Base-by-base conservation (phyloP, 2,113 vertebrate species). In the Prolemur simus region DNA sequence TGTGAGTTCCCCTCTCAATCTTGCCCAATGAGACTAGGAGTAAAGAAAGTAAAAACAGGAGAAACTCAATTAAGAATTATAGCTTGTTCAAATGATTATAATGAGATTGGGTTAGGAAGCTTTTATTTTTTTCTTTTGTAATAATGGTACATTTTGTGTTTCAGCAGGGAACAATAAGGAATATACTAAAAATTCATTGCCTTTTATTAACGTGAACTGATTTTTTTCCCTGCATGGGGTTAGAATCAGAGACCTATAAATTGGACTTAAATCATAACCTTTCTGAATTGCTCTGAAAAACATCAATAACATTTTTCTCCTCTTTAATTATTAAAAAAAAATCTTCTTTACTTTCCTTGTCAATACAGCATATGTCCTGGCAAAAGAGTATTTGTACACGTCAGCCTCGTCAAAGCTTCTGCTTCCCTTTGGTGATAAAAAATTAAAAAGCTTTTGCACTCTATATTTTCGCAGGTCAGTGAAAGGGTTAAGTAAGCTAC, bases 401-500 rank as follows among this genome's bases (percentile, higher is more conserved):
- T 89, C 83, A 95, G 11, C 96, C 71, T 49, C 17, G 0, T 0
- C 69, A 60, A 18, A 71, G 56, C 34, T 76, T 34, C 76, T 68
- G 42, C 10, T 95, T 96, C 9, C 20, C 42, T 80, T 84, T 64
- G 14, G 11, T 6, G 52, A 93, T 84, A 66, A 81, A 69, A 78
- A 29, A 52, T 34, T 42, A 8, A 74, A 82, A 92, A 94, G 63
- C 13, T 39, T 87, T 78, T 89, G 0, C 0, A 49, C 0, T 32
- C 11, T 73, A 0, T 14, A 39, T 85, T 84, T 96, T 76, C 74
- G 92, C 82, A 95, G 68, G 7, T 83, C 47, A 69, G 0, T 0
- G 54, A 96, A 97, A 96, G 95, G 45, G 96, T 98, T 98, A 98
- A 98, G 10, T 60, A 92, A 87, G 5, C 95, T 89, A 77, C 56